Conservation (phyloP, 2,888 invertebrate species). For the Ypsolopha sequella region DNA sequence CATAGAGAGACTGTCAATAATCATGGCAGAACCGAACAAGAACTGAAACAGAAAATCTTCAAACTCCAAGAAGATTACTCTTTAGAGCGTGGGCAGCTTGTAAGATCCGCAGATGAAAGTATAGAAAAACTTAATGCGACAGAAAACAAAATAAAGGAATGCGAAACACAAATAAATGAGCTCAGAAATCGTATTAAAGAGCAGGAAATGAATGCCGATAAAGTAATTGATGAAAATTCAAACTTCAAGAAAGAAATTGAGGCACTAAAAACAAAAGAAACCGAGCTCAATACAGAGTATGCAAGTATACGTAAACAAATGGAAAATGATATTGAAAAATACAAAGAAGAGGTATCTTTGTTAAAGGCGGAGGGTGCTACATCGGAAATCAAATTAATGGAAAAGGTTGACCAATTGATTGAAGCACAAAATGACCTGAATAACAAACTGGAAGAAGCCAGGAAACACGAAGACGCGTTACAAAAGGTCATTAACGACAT, state of each 20-base stretch:
- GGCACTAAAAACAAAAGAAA: conserved; percentile 43
- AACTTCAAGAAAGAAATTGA: conserved; percentile 54
- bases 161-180: conserved; percentile 32
- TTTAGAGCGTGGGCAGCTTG: conserved; percentile 41
- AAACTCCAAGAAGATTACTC: conserved; percentile 55
- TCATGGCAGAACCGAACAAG: conserved; percentile 56
- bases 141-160: conserved; percentile 43
- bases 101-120: conserved; percentile 41
- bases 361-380: conserved; percentile 56
- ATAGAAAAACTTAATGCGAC: conserved; percentile 42
- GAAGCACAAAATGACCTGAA: conserved; percentile 61
- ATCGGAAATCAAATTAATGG: conserved; percentile 57
- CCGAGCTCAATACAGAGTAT: conserved; percentile 41
- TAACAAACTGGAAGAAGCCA: conserved; percentile 59
- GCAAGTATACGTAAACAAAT: conserved; percentile 45
- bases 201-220: conserved; percentile 40
- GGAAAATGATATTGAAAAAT: conserved; percentile 55
- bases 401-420: conserved; percentile 59
- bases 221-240: conserved; percentile 50
- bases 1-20: conserved; percentile 50
- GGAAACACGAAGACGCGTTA: conserved; percentile 57
- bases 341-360: conserved; percentile 52
- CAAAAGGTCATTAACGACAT: conserved; percentile 57
- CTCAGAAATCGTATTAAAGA: conserved; percentile 34
- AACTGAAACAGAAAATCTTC: conserved; percentile 56